Evolutionary conservation across 1,140 invertebrate genomes (phyloP), one percentile per base, ranked within the genome.

Genomic region (Phenacoccus solenopsis): DNA sequence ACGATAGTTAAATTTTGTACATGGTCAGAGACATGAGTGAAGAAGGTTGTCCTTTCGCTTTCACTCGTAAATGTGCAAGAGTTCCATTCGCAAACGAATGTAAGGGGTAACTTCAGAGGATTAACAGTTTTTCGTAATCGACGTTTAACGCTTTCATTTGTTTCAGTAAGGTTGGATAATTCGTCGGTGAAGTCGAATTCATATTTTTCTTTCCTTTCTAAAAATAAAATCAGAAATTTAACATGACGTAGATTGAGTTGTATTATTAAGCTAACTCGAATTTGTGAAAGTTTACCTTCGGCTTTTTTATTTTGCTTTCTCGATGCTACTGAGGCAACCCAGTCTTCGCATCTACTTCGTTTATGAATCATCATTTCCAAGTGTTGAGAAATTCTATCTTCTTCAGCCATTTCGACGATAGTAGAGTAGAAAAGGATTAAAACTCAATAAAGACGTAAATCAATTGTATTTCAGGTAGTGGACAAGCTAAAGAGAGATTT

Each of bases 351-450:
- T 27, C 59, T 64, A 24, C 59, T 64, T 64, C 59, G 59, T 27
- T 64, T 64, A 24, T 64, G 59, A 64, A 64, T 64, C 59, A 64
- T 64, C 59, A 64, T 64, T 64, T 64, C 59, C 22, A 64, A 27
- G 20, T 64, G 59, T 27, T 64, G 59, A 27, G 21, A 24, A 4
- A 64, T 27, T 25, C 59, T 64, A 24, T 25, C 22, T 64, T 64
- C 59, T 4, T 64, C 25, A 64, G 59, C 21, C 59, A 64, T 64
- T 16, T 64, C 25, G 5, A 49, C 30, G 30, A 32, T 32, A 32
- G 5, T 32, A 7, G 13, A 32, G 5, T 32, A 32, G 5, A 13
- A 32, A 32, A 32, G 30, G 30, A 7, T 32, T 32, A 32, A 32
- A 32, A 32, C 30, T 32, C 30, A 32, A 5, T 5, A 32, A n/a